phyloP scores from a whole-genome alignment of 2,113 vertebrate genomes.

The Vanacampus margaritifer region DNA sequence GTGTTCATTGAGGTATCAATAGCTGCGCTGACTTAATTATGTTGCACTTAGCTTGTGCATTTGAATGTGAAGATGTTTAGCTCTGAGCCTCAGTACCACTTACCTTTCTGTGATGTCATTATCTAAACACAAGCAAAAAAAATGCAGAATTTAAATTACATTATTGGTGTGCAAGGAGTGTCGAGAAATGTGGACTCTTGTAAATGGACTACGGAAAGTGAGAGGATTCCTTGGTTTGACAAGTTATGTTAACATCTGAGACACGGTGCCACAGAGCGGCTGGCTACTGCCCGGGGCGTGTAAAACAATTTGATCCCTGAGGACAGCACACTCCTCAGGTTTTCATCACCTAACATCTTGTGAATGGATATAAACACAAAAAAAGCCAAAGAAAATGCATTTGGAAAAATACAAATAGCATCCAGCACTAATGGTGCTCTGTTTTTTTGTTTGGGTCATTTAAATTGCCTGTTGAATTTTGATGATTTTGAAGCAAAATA shows the following conservation, averaged over 20 bases:
- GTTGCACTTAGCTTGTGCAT: not conserved
- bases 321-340: not conserved
- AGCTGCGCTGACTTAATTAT: not conserved
- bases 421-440: not conserved
- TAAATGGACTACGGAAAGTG: constrained; percentile 41
- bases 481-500: not conserved
- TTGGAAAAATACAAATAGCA: not conserved
- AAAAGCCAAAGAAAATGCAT: not conserved
- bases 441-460: not conserved
- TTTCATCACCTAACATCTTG: not conserved
- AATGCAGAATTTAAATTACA: not conserved
- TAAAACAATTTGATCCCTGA: not conserved
- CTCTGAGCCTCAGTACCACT: not conserved
- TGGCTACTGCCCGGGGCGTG: not conserved
- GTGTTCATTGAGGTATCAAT: too few relatives aligned
- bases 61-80: not conserved
- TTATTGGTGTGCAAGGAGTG: constrained; percentile 20
- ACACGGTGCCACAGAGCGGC: not conserved
- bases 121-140: not conserved
- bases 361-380: not conserved
- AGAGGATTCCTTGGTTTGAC: constrained; percentile 29
- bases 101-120: not conserved
- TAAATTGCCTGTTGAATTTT: not conserved
- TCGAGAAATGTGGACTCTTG: constrained; percentile 31
- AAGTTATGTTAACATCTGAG: constrained; percentile 26